These are phyloP conservation scores for Hydropsyche betteni DNA, from an alignment of 2,888 invertebrate species.

Conservation along the genomic window DNA sequence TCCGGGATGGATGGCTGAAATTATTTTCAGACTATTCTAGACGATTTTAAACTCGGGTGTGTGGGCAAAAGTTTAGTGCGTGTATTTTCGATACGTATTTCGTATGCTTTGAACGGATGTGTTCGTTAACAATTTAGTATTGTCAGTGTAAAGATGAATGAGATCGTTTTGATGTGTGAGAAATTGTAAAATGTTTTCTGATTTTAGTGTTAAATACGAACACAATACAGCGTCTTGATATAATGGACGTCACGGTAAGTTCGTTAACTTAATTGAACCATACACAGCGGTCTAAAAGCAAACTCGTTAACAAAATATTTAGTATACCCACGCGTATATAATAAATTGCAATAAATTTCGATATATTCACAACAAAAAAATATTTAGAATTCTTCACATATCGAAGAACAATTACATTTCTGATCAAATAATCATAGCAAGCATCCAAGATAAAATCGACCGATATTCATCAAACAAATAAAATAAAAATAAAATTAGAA, in stretches of 20 bases:
- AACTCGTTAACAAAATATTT: not conserved
- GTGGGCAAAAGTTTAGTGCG: too few relatives aligned
- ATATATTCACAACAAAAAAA: not conserved
- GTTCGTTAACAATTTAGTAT: too few relatives aligned
- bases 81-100: too few relatives aligned
- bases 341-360: not conserved
- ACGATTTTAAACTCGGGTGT: not conserved
- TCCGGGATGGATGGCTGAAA: not conserved
- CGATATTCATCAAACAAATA: not conserved
- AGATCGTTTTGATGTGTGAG: too few relatives aligned
- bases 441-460: too few relatives aligned
- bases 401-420: too few relatives aligned
- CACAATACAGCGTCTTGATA: not conserved
- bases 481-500: not conserved
- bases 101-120: too few relatives aligned
- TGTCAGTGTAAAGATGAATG: too few relatives aligned
- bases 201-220: too few relatives aligned
- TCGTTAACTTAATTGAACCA: slow-evolving; percentile 6
- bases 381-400: not conserved
- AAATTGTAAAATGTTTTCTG: too few relatives aligned
- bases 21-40: not conserved
- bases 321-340: not conserved
- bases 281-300: slow-evolving; percentile 3
- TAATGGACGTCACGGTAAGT: slow-evolving; percentile 4
- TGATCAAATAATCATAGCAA: not conserved